phyloP scores from a whole-genome alignment of 2,113 vertebrate genomes.

The Rhipidura dahli region DNA sequence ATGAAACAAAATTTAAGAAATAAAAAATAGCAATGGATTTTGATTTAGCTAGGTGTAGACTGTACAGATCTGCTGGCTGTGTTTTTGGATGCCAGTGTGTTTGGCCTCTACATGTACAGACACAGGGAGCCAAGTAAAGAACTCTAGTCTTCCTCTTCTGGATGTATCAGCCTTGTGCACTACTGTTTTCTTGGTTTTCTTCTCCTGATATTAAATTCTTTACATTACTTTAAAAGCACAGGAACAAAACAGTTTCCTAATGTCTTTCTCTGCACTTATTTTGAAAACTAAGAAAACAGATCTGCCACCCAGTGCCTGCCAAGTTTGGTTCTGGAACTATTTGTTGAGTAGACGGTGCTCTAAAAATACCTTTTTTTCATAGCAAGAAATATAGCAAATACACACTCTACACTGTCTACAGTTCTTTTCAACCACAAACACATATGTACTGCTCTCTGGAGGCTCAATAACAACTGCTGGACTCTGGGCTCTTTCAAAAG shows the following conservation, averaged over 20 bases:
- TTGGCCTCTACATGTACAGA: neutral
- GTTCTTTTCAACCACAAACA: neutral
- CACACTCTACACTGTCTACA: neutral
- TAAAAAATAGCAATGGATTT: neutral
- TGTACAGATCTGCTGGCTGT: neutral
- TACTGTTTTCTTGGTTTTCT: neutral
- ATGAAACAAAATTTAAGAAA: neutral
- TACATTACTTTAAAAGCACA: neutral
- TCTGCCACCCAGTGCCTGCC: slow-evolving; percentile 14
- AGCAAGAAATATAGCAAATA: neutral
- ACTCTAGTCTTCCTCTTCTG: neutral
- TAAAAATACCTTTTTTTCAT: neutral
- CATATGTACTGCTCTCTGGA: neutral
- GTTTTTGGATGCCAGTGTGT: neutral
- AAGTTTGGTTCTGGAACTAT: slow-evolving; percentile 39
- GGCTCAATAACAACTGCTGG: neutral
- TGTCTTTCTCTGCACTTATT: neutral
- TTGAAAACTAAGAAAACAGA: slow-evolving; percentile 50
- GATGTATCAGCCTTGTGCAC: neutral
- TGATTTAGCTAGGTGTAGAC: neutral
- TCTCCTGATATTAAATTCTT: neutral
- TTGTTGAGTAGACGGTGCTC: slow-evolving; percentile 7
- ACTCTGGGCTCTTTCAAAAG: neutral
- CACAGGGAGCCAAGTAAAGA: neutral
- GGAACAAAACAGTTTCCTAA: slow-evolving; percentile 4